Evolutionary conservation across 2,113 vertebrate species (phyloP), one percentile per base, ranked within the genome.

Genomic region (Hymenochirus boettgeri): DNA sequence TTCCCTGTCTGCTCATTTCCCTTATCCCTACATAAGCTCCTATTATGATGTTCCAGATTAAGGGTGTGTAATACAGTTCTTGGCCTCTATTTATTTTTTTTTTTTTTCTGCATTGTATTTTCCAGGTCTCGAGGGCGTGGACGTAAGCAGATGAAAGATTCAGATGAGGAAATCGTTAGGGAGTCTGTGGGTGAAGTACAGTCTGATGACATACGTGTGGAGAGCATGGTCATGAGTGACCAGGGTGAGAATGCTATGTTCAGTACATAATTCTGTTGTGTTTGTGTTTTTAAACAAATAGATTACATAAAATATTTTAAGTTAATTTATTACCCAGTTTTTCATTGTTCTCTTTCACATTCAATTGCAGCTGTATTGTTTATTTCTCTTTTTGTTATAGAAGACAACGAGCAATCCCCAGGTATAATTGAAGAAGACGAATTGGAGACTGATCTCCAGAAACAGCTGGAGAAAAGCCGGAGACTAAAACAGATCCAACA

Each of bases 391-490:
- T 31, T 8, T 23, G 7, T 51, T 29, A 48, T 56, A 86, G 81
- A 85, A 53, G 83, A 80, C 33, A 35, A 35, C 1, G 69, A 9
- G 0, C 37, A 57, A 3, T 75, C 77, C 2, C 73, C 87, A 0
- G 42, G 76, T 31, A 69, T 47, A 1, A 57, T 94, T 12, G 93
- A 96, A 67, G 93, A 96, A 74, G 93, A 96, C 0, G 91, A 93
- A 74, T 88, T 88, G 0, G 93, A 95, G 74, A 77, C 82, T 64
- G 93, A 95, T 62, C 83, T 96, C 3, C 91, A 96, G 75, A 94
- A 93, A 69, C 93, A 94, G 60, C 84, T 95, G 79, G 90, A 92
- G 76, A 95, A 94, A 58, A 90, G 92, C 59, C 88, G 92, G 33
- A 86, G 87, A 46, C 83, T 94, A 31, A 82, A 79, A 69, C 85